Conservation (phyloP, 1,140 invertebrate genomes). For the Brachionus calyciflorus region DNA sequence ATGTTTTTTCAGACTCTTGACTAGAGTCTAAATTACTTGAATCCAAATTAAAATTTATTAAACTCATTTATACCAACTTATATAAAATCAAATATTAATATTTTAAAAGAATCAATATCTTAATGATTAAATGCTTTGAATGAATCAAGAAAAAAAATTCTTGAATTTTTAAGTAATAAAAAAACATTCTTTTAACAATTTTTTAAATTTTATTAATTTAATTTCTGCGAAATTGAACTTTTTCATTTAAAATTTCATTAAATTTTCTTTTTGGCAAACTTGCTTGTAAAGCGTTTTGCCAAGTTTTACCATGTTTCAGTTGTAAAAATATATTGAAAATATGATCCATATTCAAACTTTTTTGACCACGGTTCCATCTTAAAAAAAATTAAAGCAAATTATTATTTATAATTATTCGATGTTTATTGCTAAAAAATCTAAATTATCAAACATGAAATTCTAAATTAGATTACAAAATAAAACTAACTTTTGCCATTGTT, state of each 20-base stretch:
- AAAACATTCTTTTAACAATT: constrained; percentile 9
- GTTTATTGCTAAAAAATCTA: neutral
- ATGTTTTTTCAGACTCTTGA: neutral
- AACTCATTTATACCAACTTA: neutral
- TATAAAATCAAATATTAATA: neutral
- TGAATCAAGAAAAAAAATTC: constrained; percentile 2
- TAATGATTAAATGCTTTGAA: neutral
- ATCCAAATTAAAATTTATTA: neutral
- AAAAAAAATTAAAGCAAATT: neutral
- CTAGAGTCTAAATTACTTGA: neutral
- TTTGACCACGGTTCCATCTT: constrained; percentile 33
- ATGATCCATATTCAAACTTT: constrained; percentile 44
- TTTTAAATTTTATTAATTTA: constrained; percentile 8
- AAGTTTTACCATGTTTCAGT: neutral
- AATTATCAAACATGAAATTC: too few relatives aligned
- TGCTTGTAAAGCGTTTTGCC: constrained; percentile 19
- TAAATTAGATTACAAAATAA: too few relatives aligned
- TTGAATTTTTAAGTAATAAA: neutral
- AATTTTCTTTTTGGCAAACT: constrained; percentile 25
- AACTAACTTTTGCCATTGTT: too few relatives aligned
- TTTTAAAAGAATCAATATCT: neutral
- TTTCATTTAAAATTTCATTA: neutral
- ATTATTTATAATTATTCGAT: neutral
- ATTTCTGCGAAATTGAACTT: neutral
- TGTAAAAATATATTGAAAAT: constrained; percentile 30